Evolutionary conservation across 2,797 vertebrate genomes (phyloP), one percentile per base, ranked within the genome.

Genomic region (Melanotaenia maccullochi): DNA sequence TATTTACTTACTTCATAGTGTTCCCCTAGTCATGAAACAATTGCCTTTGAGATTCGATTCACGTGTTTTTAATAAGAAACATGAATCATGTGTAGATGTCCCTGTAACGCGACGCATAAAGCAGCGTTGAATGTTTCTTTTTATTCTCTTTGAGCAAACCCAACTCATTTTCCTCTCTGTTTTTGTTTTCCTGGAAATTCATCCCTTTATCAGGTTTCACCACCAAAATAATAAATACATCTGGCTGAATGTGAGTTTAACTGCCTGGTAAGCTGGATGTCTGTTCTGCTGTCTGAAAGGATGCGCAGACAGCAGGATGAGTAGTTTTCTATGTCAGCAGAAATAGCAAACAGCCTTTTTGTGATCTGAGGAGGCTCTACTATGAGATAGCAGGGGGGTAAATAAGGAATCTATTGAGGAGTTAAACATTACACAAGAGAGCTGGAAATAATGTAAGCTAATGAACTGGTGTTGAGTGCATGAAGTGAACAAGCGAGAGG

Each of bases 101-200:
- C 2, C 54, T 32, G 28, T n/a, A 38, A 72, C 58, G 18, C 60
- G 12, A 5, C 44, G 8, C 49, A 35, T 70, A 5, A 47, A 55
- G 68, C 49, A 80, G 44, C 72, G 76, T 79, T 64, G 66, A 65
- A 63, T 84, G 59, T 68, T 40, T 47, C 9, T 55, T 58, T 69
- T 49, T 65, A n/a, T 78, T 85, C 25, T 78, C 44, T 35, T 75
- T 49, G 51, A 47, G 44, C 65, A 79, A 75, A 79, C 82, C 54
- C 78, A 55, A 61, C 68, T 61, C 63, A 33, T 70, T 66, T 74
- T 58, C 52, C 38, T 59, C 14, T 76, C 16, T 73, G 63, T 78
- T 76, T 85, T 57, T 65, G 73, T 87, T 62, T 30, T 85, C 72
- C 79, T 71, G 59, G 72, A 68, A 79, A 78, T 73, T 82, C 71